phyloP scores from a whole-genome alignment of 2,797 vertebrate genomes.

The Champsocephalus esox region DNA sequence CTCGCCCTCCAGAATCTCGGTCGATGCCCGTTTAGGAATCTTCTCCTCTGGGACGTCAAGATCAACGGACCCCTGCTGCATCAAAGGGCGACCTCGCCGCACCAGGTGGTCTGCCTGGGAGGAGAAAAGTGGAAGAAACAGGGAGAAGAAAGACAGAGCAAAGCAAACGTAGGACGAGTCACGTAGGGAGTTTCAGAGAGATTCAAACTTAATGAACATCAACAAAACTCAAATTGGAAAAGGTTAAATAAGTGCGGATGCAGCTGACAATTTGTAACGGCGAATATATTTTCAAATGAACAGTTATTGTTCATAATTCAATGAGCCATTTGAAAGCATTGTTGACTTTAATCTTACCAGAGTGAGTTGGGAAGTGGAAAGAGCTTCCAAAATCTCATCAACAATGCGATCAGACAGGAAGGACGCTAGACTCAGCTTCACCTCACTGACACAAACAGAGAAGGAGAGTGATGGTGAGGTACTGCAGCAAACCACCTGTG shows the following conservation, averaged over 20 bases:
- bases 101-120: constrained; percentile 92
- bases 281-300: not conserved
- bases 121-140: not conserved
- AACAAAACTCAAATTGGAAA: too few relatives aligned
- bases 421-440: constrained; percentile 95
- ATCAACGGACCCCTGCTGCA: constrained; percentile 90
- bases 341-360: constrained; percentile 85
- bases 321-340: not conserved
- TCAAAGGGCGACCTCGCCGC: constrained; percentile 87
- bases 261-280: too few relatives aligned
- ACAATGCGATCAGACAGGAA: constrained; percentile 97
- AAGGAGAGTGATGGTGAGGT: not conserved
- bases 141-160: not conserved
- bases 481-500: not conserved
- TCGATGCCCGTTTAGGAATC: constrained; percentile 85
- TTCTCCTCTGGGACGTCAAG: constrained; percentile 90
- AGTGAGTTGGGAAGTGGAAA: constrained; percentile 91
- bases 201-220: not conserved
- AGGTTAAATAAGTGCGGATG: too few relatives aligned
- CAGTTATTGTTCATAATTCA: not conserved
- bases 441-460: constrained; percentile 85
- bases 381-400: constrained; percentile 94
- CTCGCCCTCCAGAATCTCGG: constrained; percentile 92
- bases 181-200: not conserved
- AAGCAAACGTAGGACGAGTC: too few relatives aligned